phyloP scores from a whole-genome alignment of 2,888 invertebrate species.

The Fragum fragum region DNA sequence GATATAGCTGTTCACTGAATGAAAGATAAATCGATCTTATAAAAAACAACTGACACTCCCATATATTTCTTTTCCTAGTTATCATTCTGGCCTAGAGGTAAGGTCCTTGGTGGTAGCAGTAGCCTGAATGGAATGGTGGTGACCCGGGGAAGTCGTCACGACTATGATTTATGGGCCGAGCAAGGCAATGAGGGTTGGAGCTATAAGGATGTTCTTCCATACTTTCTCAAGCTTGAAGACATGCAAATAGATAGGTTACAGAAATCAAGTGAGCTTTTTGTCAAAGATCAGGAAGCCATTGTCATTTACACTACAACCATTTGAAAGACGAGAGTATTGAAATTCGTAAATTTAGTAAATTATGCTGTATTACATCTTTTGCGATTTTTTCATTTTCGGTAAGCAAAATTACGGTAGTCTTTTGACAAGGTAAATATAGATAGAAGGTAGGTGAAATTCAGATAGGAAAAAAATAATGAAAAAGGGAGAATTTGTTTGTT shows the following conservation, averaged over 20 bases:
- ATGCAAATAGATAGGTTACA: neutral
- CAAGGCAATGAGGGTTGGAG: constrained; percentile 19
- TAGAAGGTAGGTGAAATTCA: too few species aligned
- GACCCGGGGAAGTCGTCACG: neutral
- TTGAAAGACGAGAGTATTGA: neutral
- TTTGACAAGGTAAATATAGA: too few species aligned
- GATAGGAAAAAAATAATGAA: too few species aligned
- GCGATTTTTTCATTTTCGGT: neutral
- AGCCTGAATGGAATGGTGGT: constrained; percentile 5
- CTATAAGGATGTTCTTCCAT: constrained; percentile 28
- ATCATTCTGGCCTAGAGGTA: constrained; percentile 12
- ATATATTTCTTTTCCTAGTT: too few species aligned
- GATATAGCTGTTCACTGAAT: too few species aligned
- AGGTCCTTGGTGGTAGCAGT: constrained; percentile 5
- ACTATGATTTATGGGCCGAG: constrained; percentile 2
- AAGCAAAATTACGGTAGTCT: too few species aligned
- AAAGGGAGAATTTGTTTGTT: too few species aligned
- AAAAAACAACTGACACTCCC: too few species aligned
- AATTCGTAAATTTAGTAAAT: neutral
- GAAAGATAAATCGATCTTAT: too few species aligned
- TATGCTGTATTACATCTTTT: neutral
- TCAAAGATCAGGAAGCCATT: neutral
- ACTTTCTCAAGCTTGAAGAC: constrained; percentile 15
- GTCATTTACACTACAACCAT: neutral
- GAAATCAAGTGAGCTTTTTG: neutral